Conservation (phyloP, 2,113 vertebrate genomes). For the Egretta garzetta region DNA sequence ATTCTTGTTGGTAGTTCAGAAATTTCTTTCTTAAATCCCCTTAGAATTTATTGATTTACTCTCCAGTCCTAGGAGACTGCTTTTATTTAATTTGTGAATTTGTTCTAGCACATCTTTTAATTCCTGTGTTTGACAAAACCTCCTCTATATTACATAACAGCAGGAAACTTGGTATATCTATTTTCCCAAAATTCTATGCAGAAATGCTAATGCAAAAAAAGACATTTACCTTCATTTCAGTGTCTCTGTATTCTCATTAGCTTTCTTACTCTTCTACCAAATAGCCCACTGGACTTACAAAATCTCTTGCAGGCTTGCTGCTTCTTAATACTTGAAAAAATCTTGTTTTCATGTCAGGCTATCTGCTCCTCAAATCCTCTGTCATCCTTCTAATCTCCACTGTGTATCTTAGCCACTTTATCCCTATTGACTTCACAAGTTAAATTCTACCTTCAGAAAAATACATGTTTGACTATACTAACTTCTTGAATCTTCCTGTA, state of each 20-base stretch:
- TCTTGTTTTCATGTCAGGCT: slow-evolving; percentile 59
- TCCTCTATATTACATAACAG: not conserved
- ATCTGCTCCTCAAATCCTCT: slow-evolving; percentile 58
- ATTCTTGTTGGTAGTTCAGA: not conserved
- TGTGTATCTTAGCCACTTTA: slow-evolving; percentile 44
- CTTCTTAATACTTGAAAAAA: slow-evolving; percentile 54
- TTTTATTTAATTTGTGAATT: not conserved
- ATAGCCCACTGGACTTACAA: slow-evolving; percentile 40
- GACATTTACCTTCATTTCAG: not conserved
- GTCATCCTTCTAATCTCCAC: slow-evolving; percentile 63
- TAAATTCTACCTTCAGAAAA: slow-evolving; percentile 35
- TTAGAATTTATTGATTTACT: not conserved
- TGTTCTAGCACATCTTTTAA: not conserved
- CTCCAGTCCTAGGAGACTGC: not conserved
- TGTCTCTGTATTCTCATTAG: slow-evolving; percentile 22
- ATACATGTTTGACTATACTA: not conserved
- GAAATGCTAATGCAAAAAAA: slow-evolving; percentile 11
- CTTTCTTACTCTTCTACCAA: slow-evolving; percentile 18
- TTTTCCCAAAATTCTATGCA: not conserved
- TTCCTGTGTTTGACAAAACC: not conserved
- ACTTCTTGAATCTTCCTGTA: not conserved
- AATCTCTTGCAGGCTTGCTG: slow-evolving; percentile 29
- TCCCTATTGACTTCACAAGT: slow-evolving; percentile 11
- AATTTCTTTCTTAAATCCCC: not conserved
- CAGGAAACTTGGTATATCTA: not conserved